These are phyloP conservation scores for Myotis myotis DNA, from an alignment of 2,797 vertebrate genomes.

Conservation along the genomic window DNA sequence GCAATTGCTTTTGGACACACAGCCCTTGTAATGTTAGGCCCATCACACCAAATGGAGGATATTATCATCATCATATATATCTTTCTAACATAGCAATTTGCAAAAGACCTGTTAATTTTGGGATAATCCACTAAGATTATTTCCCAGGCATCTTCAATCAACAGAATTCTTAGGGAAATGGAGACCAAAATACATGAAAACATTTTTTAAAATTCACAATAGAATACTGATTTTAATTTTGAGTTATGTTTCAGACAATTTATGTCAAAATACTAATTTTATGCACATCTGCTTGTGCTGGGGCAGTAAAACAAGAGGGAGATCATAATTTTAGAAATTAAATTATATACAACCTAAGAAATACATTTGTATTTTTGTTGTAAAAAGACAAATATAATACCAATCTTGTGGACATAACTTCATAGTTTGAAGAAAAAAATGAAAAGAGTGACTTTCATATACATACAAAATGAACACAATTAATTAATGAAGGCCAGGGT, in stretches of 20 bases:
- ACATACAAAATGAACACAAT: background rate
- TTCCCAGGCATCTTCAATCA: background rate
- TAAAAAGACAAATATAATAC: conserved; percentile 35
- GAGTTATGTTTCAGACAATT: background rate
- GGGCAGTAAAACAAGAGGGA: background rate
- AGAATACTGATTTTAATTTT: conserved; percentile 34
- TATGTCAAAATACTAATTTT: conserved; percentile 46
- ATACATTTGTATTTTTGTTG: conserved; percentile 18
- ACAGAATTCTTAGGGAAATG: background rate
- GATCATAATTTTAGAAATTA: conserved; percentile 38
- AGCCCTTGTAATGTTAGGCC: background rate
- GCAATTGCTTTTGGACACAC: background rate
- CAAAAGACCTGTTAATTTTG: background rate
- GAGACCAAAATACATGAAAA: background rate
- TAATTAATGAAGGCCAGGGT: background rate
- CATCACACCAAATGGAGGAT: background rate
- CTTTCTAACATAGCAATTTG: background rate
- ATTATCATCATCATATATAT: background rate
- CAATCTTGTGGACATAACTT: background rate
- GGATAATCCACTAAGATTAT: background rate
- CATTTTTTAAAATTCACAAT: background rate
- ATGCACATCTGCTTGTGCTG: background rate
- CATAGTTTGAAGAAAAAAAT: background rate
- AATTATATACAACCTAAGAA: conserved; percentile 3
- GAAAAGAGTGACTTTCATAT: background rate